These are phyloP conservation scores for Odontesthes bonariensis DNA, from an alignment of 2,113 vertebrate genomes.

Conservation along the genomic window DNA sequence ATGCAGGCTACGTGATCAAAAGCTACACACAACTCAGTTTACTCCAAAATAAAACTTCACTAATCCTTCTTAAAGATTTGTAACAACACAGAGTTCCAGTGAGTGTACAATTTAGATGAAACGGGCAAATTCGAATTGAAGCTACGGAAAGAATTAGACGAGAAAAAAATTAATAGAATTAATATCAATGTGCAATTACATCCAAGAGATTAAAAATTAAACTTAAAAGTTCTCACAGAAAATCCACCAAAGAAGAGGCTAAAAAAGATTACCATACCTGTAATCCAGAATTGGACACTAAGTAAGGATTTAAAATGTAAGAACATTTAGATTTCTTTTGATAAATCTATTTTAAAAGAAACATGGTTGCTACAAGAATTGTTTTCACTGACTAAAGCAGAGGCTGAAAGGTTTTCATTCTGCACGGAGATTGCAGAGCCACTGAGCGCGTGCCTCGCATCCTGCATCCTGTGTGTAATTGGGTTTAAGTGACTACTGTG, in stretches of 20 bases:
- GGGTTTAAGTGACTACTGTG: slow-evolving; percentile 34
- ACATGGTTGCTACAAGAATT: not conserved
- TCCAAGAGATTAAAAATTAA: slow-evolving; percentile 2
- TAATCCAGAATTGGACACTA: not conserved
- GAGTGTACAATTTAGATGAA: not conserved
- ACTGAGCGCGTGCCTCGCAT: not conserved
- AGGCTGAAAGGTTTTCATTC: not conserved
- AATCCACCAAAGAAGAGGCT: slow-evolving; percentile 3
- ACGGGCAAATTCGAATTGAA: not conserved
- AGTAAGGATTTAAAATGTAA: not conserved
- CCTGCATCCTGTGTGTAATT: slow-evolving; percentile 24
- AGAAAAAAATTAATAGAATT: not conserved
- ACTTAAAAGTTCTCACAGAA: not conserved
- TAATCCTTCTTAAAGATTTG: not conserved
- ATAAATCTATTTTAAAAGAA: slow-evolving; percentile 1
- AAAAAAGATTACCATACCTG: not conserved
- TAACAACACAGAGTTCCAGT: not conserved
- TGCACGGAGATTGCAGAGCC: slow-evolving; percentile 5
- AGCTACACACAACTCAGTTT: not conserved
- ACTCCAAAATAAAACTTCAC: not conserved
- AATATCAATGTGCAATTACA: not conserved
- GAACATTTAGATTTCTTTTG: not conserved
- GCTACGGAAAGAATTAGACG: not conserved
- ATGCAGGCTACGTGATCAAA: not conserved
- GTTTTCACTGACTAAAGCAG: not conserved